Percentiles rank a stretch among this genome's conserved stretches.
phyloP scores from a whole-genome alignment of 1,140 invertebrate species.

The Neotoxoptera formosana region DNA sequence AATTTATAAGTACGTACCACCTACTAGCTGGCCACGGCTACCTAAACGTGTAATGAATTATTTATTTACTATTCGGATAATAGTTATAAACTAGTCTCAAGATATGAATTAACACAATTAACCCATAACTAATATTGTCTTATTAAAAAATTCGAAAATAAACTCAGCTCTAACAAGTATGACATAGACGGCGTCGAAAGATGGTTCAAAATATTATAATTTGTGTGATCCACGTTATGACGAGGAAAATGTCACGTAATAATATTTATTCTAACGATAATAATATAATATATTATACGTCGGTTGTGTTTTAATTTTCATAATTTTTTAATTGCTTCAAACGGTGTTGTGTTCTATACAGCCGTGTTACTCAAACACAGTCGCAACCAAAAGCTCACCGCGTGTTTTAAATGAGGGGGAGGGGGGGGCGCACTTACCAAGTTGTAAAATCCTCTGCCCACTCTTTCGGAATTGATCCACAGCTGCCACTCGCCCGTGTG shows the following conservation, averaged over 20 bases:
- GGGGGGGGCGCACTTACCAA: conserved; percentile 69
- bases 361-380: neutral
- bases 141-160: neutral
- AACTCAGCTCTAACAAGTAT: neutral
- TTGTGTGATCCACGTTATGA: neutral
- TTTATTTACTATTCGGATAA: too few species aligned
- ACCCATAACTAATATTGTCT: neutral
- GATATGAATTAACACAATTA: too few species aligned
- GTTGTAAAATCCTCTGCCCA: conserved; percentile 83
- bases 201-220: neutral
- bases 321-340: neutral
- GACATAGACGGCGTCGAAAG: neutral
- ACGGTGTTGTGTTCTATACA: too few species aligned
- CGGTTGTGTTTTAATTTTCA: neutral
- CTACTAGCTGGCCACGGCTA: too few species aligned
- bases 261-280: too few species aligned
- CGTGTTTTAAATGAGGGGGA: conserved; percentile 53
- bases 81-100: too few species aligned
- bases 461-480: conserved; percentile 82
- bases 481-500: conserved; percentile 86
- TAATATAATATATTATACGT: too few species aligned
- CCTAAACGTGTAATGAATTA: too few species aligned
- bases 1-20: too few species aligned
- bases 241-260: neutral
- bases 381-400: neutral